Evolutionary conservation across 2,797 vertebrate genomes (phyloP).

Genomic region (Apodemus agrarius): DNA sequence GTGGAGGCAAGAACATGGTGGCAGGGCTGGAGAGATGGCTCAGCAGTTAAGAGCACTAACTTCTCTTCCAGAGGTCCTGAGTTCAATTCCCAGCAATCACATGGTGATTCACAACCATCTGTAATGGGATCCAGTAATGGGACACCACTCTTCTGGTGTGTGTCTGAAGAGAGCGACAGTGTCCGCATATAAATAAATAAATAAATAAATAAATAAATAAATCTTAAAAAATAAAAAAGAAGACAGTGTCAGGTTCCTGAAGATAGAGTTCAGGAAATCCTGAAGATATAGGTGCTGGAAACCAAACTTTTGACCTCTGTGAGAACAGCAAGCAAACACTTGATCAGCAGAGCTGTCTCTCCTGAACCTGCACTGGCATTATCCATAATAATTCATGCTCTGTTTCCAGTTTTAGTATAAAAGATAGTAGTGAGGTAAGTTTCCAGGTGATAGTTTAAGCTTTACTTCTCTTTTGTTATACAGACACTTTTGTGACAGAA

Average conservation of each 20-base stretch:
- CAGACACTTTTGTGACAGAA: neutral
- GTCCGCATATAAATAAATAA: too few species aligned
- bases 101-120: too few species aligned
- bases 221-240: neutral
- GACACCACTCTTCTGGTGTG: too few species aligned
- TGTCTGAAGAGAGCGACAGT: too few species aligned
- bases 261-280: neutral
- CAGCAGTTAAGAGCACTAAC: too few species aligned
- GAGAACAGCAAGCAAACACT: too few species aligned
- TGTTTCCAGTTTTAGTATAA: slow-evolving; percentile 2
- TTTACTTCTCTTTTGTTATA: neutral
- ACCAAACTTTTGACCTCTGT: neutral
- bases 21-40: too few species aligned
- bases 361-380: neutral
- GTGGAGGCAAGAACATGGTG: neutral
- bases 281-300: neutral
- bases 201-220: too few species aligned
- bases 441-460: neutral
- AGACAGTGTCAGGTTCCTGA: neutral
- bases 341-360: neutral
- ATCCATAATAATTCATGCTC: neutral
- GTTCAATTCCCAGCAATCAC: too few species aligned
- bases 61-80: too few species aligned
- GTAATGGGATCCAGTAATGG: too few species aligned
- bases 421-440: neutral